phyloP scores from a whole-genome alignment of 2,113 vertebrate species.

The Aptenodytes forsteri region DNA sequence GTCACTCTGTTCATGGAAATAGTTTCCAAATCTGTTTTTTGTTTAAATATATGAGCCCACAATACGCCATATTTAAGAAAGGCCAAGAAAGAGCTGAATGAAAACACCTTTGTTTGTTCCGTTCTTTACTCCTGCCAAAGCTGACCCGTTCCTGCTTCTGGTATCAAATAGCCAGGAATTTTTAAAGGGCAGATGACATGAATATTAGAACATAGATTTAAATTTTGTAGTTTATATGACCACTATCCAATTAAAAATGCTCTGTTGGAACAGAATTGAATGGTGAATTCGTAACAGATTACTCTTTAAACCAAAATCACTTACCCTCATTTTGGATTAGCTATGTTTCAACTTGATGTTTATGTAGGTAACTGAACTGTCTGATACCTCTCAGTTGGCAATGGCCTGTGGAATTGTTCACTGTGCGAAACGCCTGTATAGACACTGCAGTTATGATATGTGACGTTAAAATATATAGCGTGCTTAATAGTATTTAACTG shows the following conservation, averaged over 20 bases:
- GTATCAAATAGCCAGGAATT: background rate
- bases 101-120: conserved; percentile 28
- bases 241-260: background rate
- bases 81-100: background rate
- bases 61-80: background rate
- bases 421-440: background rate
- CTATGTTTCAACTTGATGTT: background rate
- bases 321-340: background rate
- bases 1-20: background rate
- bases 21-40: background rate
- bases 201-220: background rate
- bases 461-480: background rate
- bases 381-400: background rate
- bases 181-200: background rate
- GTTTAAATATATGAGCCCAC: background rate
- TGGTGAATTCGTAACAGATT: background rate
- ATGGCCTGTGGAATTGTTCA: background rate
- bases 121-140: conserved; percentile 1
- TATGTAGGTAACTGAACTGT: background rate
- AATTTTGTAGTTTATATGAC: background rate
- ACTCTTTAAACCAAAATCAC: background rate
- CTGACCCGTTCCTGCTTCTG: background rate
- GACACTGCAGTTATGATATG: background rate
- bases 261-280: background rate
- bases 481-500: background rate